phyloP scores from a whole-genome alignment of 2,888 invertebrate species.

The Arrhopalites spinosus region DNA sequence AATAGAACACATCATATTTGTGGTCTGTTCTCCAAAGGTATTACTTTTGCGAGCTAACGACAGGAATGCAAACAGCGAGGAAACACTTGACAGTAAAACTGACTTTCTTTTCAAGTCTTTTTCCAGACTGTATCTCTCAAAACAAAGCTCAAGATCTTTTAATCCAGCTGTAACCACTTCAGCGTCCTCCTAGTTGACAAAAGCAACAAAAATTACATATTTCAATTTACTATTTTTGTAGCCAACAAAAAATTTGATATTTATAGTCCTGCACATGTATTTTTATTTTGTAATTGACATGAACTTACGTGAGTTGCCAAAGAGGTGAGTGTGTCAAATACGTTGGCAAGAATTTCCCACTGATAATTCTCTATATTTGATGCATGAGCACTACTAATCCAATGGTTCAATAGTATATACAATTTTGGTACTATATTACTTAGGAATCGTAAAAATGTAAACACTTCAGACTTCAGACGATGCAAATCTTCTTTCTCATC shows the following conservation, averaged over 20 bases:
- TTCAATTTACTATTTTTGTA: not conserved
- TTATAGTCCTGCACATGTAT: not conserved
- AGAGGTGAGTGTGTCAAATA: not conserved
- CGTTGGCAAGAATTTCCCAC: slow-evolving; percentile 43
- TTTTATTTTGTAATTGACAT: not conserved
- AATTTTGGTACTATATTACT: slow-evolving; percentile 47
- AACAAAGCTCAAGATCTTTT: slow-evolving; percentile 47
- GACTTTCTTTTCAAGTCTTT: slow-evolving; percentile 48
- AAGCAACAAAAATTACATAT: not conserved
- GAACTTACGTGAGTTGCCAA: not conserved
- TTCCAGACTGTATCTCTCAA: slow-evolving; percentile 46
- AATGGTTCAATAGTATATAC: slow-evolving; percentile 48
- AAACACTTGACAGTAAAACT: slow-evolving; percentile 50
- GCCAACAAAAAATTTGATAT: not conserved
- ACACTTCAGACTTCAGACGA: slow-evolving; percentile 48
- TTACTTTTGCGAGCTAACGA: slow-evolving; percentile 42
- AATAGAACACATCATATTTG: slow-evolving; percentile 48
- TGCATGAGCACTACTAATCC: slow-evolving; percentile 48
- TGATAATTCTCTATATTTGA: slow-evolving; percentile 47
- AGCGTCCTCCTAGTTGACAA: slow-evolving; percentile 46
- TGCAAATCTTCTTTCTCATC: slow-evolving; percentile 49
- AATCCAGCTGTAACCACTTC: slow-evolving; percentile 50
- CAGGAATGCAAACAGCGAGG: slow-evolving; percentile 52
- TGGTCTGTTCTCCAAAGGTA: slow-evolving; percentile 40
- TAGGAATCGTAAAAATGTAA: slow-evolving; percentile 41